Evolutionary conservation across 2,888 invertebrate species (phyloP).

Genomic region (Noctua fimbriata): DNA sequence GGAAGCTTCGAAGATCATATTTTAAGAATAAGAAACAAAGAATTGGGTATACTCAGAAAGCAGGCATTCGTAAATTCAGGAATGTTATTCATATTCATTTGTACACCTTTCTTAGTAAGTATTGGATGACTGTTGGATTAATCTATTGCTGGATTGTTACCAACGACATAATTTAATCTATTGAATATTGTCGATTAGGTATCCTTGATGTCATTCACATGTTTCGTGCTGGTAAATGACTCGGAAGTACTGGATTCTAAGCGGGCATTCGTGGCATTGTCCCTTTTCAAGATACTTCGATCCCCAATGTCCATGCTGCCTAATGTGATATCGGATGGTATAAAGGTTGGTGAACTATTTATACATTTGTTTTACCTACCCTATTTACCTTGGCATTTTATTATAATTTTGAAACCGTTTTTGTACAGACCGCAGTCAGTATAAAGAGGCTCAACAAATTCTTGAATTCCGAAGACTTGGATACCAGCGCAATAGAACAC

Average conservation of each 20-base stretch:
- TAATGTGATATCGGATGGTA: slow-evolving; percentile 97
- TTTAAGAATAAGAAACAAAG: slow-evolving; percentile 94
- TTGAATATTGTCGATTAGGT: slow-evolving; percentile 88
- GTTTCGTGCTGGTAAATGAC: slow-evolving; percentile 96
- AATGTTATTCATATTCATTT: slow-evolving; percentile 96
- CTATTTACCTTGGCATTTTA: not conserved
- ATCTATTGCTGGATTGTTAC: not conserved
- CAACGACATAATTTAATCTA: slow-evolving; percentile 8
- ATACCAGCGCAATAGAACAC: slow-evolving; percentile 94
- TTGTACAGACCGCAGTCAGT: slow-evolving; percentile 95
- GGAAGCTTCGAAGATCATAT: slow-evolving; percentile 95
- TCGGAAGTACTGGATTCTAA: slow-evolving; percentile 95
- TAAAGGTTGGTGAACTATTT: slow-evolving; percentile 93
- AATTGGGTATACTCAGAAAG: slow-evolving; percentile 94
- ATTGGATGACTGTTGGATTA: not conserved
- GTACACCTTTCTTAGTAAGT: slow-evolving; percentile 96
- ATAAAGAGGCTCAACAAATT: slow-evolving; percentile 97
- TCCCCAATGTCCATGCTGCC: slow-evolving; percentile 99
- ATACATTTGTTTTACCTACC: not conserved
- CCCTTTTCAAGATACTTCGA: slow-evolving; percentile 98
- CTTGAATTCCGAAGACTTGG: slow-evolving; percentile 97
- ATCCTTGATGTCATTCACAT: slow-evolving; percentile 96
- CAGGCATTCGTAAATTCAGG: slow-evolving; percentile 95
- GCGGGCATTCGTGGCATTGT: slow-evolving; percentile 98
- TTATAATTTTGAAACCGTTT: slow-evolving; percentile 18